Evolutionary conservation across 2,888 invertebrate genomes (phyloP).

Genomic region (Dendrolimus houi): DNA sequence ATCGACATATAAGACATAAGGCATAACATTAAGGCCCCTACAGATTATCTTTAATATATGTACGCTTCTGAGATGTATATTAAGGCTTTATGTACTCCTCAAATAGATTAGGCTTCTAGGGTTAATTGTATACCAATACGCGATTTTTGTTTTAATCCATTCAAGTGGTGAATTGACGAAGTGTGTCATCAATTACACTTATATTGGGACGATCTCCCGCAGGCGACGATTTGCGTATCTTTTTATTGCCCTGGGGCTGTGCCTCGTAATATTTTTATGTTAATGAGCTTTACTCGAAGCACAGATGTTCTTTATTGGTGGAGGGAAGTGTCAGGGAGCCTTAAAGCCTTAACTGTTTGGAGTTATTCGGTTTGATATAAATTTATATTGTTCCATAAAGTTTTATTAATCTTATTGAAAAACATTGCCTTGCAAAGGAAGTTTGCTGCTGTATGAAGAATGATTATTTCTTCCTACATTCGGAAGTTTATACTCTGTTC

Average conservation of each 20-base stretch:
- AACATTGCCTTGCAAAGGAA: background rate
- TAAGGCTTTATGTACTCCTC: too few relatives aligned
- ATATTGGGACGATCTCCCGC: background rate
- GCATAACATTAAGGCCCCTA: too few relatives aligned
- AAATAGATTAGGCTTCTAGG: too few relatives aligned
- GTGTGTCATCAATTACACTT: background rate
- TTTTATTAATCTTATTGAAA: conserved; percentile 9
- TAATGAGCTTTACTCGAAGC: background rate
- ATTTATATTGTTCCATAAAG: conserved; percentile 6
- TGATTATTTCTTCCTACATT: background rate
- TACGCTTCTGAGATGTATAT: too few relatives aligned
- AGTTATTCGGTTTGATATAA: background rate
- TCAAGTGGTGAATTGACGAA: too few relatives aligned
- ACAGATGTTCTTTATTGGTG: background rate
- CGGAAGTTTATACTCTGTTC: background rate
- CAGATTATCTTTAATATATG: too few relatives aligned
- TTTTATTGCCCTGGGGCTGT: background rate
- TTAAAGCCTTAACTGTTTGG: background rate
- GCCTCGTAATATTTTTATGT: background rate
- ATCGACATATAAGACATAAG: too few relatives aligned
- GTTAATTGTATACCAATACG: too few relatives aligned
- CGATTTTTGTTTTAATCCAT: too few relatives aligned
- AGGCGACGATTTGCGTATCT: background rate
- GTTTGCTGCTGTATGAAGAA: background rate
- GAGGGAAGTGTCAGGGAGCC: background rate